Conservation (phyloP, 2,113 vertebrate genomes). For the Sinocyclocheilus grahami region DNA sequence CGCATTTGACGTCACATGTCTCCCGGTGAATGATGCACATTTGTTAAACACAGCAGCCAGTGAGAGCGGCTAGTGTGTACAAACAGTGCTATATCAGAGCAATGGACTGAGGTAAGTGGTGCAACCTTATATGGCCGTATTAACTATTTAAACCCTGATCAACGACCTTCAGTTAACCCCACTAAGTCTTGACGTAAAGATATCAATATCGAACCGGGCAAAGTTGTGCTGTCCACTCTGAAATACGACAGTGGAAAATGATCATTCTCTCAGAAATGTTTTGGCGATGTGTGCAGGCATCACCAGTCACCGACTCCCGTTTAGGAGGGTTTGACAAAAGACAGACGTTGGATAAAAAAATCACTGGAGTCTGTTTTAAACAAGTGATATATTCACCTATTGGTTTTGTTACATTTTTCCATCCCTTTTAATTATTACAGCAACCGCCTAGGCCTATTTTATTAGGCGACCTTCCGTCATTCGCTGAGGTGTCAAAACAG, state of each 20-base stretch:
- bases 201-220: constrained; percentile 51
- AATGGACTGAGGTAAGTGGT: constrained; percentile 57
- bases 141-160: constrained; percentile 69
- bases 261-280: background rate
- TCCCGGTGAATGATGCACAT: constrained; percentile 50
- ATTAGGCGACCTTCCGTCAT: background rate
- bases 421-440: background rate
- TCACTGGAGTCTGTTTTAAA: background rate
- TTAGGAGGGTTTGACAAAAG: background rate
- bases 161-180: constrained; percentile 66
- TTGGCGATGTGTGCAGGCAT: background rate
- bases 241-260: constrained; percentile 35
- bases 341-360: background rate
- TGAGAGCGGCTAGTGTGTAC: constrained; percentile 54
- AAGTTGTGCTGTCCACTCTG: constrained; percentile 28
- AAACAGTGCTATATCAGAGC: constrained; percentile 62
- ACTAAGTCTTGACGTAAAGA: constrained; percentile 52
- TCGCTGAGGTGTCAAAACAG: constrained; percentile 12
- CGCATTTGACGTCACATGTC: constrained; percentile 17
- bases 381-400: background rate
- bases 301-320: background rate
- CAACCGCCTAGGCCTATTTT: background rate
- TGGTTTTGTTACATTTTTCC: background rate
- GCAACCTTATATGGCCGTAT: constrained; percentile 61
- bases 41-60: constrained; percentile 58